Base-by-base conservation (phyloP, 2,797 vertebrate genomes). In the Pampus argenteus region DNA sequence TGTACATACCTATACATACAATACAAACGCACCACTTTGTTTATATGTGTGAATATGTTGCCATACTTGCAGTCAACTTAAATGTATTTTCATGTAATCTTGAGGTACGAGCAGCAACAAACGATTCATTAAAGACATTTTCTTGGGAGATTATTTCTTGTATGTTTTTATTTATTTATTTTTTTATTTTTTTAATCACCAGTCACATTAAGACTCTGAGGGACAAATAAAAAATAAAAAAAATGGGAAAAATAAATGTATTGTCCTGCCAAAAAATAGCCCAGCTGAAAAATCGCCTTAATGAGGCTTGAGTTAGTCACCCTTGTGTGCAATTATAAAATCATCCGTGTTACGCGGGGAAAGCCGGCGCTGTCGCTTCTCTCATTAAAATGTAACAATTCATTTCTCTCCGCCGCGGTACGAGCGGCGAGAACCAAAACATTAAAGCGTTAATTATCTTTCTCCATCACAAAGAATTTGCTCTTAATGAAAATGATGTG, bases 391-490 rank as follows among this genome's bases (percentile, higher is more conserved):
- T 96, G 95, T 95, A 97, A 96, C 95, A 96, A 96, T 96, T 95
- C 94, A 95, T 96, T 96, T 96, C 95, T 96, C 95, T 95, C 88
- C 88, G 92, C 91, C 88, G 94, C 92, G 86, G 79, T 79, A 77
- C 76, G 95, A 96, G 95, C 94, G 95, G 95, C 95, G 96, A 95
- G 94, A 95, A 95, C 94, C 95, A 95, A 96, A 96, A 96, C 95
- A 96, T 96, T 96, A 97, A 96, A 96, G 95, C 95, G 94, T 96
- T 97, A 96, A 97, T 97, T 98, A 97, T 96, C 95, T 95, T 94
- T 94, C 94, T 94, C 95, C 94, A 93, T 94, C 94, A 95, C 96
- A 96, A 96, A 96, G 95, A 97, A 96, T 97, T 95, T 94, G 94
- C 95, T 95, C 95, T 94, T 97, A 96, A 96, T 97, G 96, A 96